Conservation (phyloP, 1,140 invertebrate genomes). For the Myzus persicae region DNA sequence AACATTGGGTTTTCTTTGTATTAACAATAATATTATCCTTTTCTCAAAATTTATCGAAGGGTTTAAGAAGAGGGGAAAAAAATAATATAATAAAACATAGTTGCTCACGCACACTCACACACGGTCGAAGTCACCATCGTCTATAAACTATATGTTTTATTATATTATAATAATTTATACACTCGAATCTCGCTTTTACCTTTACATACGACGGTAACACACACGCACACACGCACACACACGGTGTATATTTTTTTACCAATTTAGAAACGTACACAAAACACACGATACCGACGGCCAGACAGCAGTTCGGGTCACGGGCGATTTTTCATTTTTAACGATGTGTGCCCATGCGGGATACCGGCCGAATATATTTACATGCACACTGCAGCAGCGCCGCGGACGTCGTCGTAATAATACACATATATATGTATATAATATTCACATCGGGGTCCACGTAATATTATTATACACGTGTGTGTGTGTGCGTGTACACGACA, state of each 20-base stretch:
- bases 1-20: not conserved
- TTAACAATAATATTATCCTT: not conserved
- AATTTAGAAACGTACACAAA: slow-evolving; percentile 39
- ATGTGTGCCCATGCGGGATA: slow-evolving; percentile 57
- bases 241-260: not conserved
- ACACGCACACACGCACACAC: not conserved
- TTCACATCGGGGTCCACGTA: not conserved
- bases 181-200: not conserved
- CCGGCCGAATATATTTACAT: slow-evolving; percentile 48
- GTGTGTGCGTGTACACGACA: not conserved
- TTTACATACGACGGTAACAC: not conserved
- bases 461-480: slow-evolving; percentile 24
- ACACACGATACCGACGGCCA: slow-evolving; percentile 8
- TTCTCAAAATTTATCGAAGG: not conserved
- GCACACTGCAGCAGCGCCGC: not conserved
- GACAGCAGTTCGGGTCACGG: slow-evolving; percentile 26
- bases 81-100: not conserved
- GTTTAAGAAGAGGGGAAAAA: not conserved
- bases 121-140: not conserved
- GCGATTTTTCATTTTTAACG: slow-evolving; percentile 59
- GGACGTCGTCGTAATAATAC: not conserved
- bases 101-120: not conserved
- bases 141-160: slow-evolving; percentile 31
- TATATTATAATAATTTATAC: not conserved
- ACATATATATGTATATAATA: not conserved